These are phyloP conservation scores for Galaxea fascicularis DNA, from an alignment of 92 coral and sea anemone species.

Conservation along the genomic window DNA sequence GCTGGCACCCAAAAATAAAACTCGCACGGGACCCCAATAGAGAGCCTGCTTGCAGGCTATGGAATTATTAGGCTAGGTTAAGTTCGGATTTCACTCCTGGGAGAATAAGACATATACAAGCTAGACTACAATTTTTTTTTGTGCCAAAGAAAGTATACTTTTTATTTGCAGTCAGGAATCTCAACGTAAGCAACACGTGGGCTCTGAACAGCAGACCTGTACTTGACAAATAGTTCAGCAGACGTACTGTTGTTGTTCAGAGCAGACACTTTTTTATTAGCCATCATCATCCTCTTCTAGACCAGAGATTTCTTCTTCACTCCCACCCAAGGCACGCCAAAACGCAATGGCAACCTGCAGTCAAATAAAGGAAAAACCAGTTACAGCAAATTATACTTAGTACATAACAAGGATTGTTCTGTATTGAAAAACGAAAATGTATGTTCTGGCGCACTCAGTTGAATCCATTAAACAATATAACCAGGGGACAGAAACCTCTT, in stretches of 20 bases:
- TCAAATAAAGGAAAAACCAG: not conserved
- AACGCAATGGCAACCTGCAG: constrained; percentile 94
- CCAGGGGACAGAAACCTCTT: not conserved
- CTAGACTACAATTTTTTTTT: no score
- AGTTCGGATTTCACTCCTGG: no score
- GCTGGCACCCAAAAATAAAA: no score
- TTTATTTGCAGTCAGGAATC: no score
- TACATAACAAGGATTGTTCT: not conserved
- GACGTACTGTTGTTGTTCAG: not conserved
- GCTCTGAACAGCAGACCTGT: not conserved
- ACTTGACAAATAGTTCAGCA: not conserved
- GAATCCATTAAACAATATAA: not conserved
- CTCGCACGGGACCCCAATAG: no score
- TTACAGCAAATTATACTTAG: not conserved
- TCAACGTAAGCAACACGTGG: no score
- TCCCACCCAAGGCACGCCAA: constrained; percentile 98
- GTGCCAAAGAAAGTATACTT: no score
- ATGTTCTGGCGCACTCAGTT: no score
- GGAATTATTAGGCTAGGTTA: no score
- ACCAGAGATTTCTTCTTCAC: constrained; percentile 89
- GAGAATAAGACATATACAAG: no score
- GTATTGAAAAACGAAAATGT: no score
- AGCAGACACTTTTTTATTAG: not conserved
- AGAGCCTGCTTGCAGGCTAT: no score
- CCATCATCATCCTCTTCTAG: constrained; percentile 58